These are phyloP conservation scores for Dolichallabes microphthalmus DNA, from an alignment of 2,113 vertebrate genomes.

Conservation along the genomic window DNA sequence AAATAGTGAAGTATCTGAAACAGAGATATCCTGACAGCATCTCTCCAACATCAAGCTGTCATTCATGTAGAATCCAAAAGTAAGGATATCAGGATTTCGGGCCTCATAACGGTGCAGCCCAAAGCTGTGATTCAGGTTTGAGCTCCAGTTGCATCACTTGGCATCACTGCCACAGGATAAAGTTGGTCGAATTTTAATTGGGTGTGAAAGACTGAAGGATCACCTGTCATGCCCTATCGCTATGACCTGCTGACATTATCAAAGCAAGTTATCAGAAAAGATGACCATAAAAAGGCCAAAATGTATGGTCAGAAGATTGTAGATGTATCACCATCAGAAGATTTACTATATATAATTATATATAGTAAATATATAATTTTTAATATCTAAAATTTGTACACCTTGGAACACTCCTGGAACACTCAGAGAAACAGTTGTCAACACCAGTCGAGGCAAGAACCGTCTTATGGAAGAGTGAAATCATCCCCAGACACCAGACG, in stretches of 20 bases:
- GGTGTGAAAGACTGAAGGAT: neutral
- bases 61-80: slow-evolving; percentile 3
- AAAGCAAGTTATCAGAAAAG: neutral
- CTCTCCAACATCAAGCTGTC: neutral
- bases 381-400: no score
- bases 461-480: no score
- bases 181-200: neutral
- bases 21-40: neutral
- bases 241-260: neutral
- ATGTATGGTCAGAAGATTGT: no score
- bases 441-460: no score
- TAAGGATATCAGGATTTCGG: neutral
- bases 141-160: slow-evolving; percentile 3
- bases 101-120: neutral
- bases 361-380: no score
- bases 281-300: neutral
- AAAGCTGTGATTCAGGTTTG: slow-evolving; percentile 13
- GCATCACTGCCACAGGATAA: neutral
- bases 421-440: no score
- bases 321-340: no score
- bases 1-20: slow-evolving; percentile 9
- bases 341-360: no score
- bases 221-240: neutral
- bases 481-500: no score
- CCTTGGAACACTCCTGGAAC: no score